Conservation (phyloP, 2,797 vertebrate species). For the Helarctos malayanus region DNA sequence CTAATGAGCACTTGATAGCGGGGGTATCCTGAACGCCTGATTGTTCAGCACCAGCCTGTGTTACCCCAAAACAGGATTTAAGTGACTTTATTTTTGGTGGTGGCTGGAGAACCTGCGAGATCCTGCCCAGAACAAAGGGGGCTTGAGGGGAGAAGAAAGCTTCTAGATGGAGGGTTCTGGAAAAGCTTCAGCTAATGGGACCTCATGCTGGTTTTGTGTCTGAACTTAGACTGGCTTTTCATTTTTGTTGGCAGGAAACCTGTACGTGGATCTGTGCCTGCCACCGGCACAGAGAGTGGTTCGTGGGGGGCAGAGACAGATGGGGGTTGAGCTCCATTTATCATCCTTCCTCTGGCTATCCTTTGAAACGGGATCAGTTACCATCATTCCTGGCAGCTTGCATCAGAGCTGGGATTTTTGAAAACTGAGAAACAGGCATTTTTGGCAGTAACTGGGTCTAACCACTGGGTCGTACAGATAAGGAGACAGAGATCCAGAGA, state of each 20-base stretch:
- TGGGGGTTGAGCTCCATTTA: neutral
- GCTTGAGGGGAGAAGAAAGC: neutral
- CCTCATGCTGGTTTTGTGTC: neutral
- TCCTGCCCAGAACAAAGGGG: neutral
- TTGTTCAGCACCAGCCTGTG: neutral
- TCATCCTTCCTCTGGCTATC: neutral
- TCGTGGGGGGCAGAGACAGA: fast-evolving
- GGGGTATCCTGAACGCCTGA: constrained; percentile 5
- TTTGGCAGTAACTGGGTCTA: neutral
- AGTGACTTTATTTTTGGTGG: neutral
- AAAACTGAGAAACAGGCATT: neutral
- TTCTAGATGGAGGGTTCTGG: neutral
- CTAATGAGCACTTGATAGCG: constrained; percentile 49
- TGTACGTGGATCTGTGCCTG: neutral
- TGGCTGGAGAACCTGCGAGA: neutral
- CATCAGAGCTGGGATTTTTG: neutral
- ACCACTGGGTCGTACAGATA: fast-evolving
- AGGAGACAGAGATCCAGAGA: neutral
- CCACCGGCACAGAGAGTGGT: neutral
- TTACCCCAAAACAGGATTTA: neutral
- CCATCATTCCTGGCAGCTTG: neutral
- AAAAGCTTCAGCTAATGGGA: neutral
- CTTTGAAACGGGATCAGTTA: neutral
- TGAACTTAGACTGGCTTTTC: neutral
- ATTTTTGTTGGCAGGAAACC: neutral